These are phyloP conservation scores for Podarcis muralis DNA, from an alignment of 2,113 vertebrate genomes.

Conservation along the genomic window DNA sequence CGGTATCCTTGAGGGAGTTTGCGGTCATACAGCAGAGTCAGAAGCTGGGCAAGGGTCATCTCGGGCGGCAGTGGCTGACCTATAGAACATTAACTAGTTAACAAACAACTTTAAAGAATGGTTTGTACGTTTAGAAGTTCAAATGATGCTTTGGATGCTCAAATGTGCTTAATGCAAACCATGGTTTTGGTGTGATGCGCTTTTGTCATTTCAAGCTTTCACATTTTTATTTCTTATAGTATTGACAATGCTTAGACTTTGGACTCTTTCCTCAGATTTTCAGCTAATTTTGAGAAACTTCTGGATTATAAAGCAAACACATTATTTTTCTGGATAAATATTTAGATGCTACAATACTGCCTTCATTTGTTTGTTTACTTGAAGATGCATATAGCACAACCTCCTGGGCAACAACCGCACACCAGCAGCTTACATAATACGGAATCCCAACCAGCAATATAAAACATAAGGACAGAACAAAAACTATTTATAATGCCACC, in stretches of 20 bases:
- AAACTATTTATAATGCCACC: no score
- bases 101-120: neutral
- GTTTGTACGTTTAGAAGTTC: neutral
- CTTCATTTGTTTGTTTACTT: neutral
- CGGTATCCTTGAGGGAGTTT: conserved; percentile 97
- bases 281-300: neutral
- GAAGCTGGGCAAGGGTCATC: conserved; percentile 97
- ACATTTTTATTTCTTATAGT: neutral
- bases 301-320: neutral
- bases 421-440: no score
- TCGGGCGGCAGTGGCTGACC: conserved; percentile 94
- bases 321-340: neutral
- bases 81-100: conserved; percentile 67
- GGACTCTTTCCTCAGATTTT: neutral
- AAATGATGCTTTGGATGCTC: neutral
- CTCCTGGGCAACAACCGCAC: no score
- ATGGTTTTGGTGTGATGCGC: neutral
- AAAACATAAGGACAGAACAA: no score
- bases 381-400: no score
- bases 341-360: neutral
- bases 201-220: neutral
- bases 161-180: neutral
- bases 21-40: conserved; percentile 94
- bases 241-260: neutral
- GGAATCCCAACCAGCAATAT: neutral